Evolutionary conservation across 2,797 vertebrate genomes (phyloP), one percentile per base, ranked within the genome.

Genomic region (Agapornis canus): DNA sequence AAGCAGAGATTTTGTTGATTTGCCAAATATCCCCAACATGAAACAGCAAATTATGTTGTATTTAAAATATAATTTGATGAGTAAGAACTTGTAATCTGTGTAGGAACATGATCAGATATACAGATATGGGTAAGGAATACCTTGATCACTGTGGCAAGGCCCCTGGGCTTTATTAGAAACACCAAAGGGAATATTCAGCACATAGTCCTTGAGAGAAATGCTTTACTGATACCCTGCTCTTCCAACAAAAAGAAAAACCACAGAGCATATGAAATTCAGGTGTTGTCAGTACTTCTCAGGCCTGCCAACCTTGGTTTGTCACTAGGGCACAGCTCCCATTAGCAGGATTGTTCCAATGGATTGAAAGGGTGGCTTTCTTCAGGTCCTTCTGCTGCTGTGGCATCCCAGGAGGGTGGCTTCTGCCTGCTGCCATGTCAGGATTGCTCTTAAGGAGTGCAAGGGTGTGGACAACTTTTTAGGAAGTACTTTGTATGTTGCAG

Each of bases 1-100:
- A 68, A 75, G 37, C 71, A 31, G 72, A 89, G 26, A 88, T 71
- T 61, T n/a, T 61, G 49, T 42, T 80, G 40, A 86, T 90, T 54
- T 5, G 1, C 25, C 14, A 68, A 16, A 87, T 63, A 64, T 35
- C 64, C 31, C 65, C 45, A 80, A 57, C 13, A 22, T 6, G 25
- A 90, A 69, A 75, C 54, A 72, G 20, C 26, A 86, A 59, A 54
- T 54, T 26, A 16, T 16, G 21, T 27, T 82, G 32, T 61, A 68
- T 48, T 82, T 48, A 45, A 65, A 89, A 40, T 32, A 63, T 22
- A 10, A 17, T 86, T 35, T 40, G 51, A 68, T 52, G 81, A 65
- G 14, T 37, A 59, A 81, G 26, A 80, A 32, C 29, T 91, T 73
- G 29, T 42, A 68, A 92, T 66, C 64, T 56, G 75, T 75, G 3